Evolutionary conservation across 2,888 invertebrate genomes (phyloP), one percentile per base, ranked within the genome.

Genomic region (Cremastobaeus sp.): DNA sequence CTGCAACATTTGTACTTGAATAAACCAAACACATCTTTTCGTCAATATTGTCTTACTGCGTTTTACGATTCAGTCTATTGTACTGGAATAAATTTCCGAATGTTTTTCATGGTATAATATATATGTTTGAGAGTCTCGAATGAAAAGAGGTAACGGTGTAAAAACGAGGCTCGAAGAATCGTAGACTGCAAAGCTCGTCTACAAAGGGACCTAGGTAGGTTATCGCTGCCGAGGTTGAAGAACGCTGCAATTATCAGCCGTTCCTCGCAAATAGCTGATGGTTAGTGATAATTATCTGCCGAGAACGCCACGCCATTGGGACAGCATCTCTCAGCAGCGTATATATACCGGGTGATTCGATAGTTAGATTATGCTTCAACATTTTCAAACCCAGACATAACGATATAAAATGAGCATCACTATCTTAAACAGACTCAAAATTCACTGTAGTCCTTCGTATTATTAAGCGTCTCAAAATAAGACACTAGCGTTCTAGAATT

Each of bases 181-280:
- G 78, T 76, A 82, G 79, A 81, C 82, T 81, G 82, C 78, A 77
- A 80, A 66, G 82, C 80, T 78, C 80, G 80, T 83, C 82, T 82
- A 82, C 81, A 83, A 82, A 81, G 81, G 83, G 81, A 83, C 79
- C 81, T 80, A 83, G 82, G 78, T 79, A 80, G 85, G 84, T 86
- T 86, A 86, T 86, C 84, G 86, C 80, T 85, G 82, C 84, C 81
- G 83, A 85, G 84, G 78, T 81, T 82, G 81, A 85, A 85, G 84
- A 86, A 86, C 85, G 84, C 85, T 82, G 87, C 87, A 87, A 87
- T 87, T 87, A 87, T 87, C 86, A 87, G 84, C 86, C 87, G 86
- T 87, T 87, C 86, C 86, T 87, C 81, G 86, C 87, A 87, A 87
- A 87, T 87, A 87, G 87, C 86, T 84, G 87, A 87, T 86, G 86